These are phyloP conservation scores for Myrmecobius fasciatus DNA, from an alignment of 2,113 vertebrate genomes.

Conservation along the genomic window DNA sequence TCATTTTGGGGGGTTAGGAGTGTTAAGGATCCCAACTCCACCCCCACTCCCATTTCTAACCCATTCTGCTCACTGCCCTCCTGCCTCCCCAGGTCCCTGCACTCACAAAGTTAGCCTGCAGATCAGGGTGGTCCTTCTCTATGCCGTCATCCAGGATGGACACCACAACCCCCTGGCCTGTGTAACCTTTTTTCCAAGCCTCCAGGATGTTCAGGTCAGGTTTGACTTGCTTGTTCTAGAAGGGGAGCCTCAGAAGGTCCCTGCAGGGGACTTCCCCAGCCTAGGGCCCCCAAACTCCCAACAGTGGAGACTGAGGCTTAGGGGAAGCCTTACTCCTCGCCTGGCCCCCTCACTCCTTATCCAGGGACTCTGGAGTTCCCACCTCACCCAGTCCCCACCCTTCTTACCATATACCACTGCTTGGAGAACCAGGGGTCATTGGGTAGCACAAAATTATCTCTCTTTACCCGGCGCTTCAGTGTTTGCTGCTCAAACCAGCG, in stretches of 20 bases:
- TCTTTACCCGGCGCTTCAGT: slow-evolving; percentile 67
- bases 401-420: slow-evolving; percentile 89
- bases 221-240: slow-evolving; percentile 69
- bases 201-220: slow-evolving; percentile 77
- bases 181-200: slow-evolving; percentile 80
- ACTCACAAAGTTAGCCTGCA: slow-evolving; percentile 81
- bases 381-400: neutral
- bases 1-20: neutral
- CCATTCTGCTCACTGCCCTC: neutral
- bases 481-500: slow-evolving; percentile 87
- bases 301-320: neutral
- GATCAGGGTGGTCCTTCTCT: slow-evolving; percentile 83
- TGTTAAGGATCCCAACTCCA: neutral
- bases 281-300: neutral
- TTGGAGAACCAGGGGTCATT: slow-evolving; percentile 85
- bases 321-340: neutral
- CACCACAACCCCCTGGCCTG: slow-evolving; percentile 80
- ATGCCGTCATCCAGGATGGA: slow-evolving; percentile 82
- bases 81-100: fast-evolving
- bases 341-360: neutral
- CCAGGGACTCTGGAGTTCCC: neutral
- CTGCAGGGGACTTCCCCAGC: neutral
- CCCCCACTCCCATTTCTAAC: no score
- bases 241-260: neutral
- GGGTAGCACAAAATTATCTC: slow-evolving; percentile 67